These are phyloP conservation scores for Nestor notabilis DNA, from an alignment of 2,113 vertebrate species.

Conservation along the genomic window DNA sequence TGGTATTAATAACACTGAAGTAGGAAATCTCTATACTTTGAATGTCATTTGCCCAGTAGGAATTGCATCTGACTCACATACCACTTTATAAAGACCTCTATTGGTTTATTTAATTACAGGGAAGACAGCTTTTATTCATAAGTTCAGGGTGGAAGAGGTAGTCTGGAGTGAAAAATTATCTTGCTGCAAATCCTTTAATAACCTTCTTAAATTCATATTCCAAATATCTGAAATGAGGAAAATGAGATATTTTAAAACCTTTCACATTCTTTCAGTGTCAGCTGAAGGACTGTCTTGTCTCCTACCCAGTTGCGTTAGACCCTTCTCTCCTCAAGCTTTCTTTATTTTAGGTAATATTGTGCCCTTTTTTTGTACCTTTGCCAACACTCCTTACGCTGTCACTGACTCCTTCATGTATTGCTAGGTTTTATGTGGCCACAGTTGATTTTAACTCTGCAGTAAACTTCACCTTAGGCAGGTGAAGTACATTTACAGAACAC, in stretches of 20 bases:
- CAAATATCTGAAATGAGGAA: conserved; percentile 35
- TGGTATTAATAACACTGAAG: neutral
- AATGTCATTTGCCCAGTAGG: neutral
- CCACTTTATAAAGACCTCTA: neutral
- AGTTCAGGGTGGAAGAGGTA: conserved; percentile 19
- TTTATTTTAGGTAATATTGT: neutral
- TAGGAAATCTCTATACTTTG: neutral
- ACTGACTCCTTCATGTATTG: neutral
- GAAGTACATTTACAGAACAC: conserved; percentile 25
- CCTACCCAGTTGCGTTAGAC: neutral
- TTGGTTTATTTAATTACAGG: conserved; percentile 49
- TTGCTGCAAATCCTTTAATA: conserved; percentile 44
- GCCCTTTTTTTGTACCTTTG: neutral
- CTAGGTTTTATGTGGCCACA: neutral
- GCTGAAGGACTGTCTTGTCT: neutral
- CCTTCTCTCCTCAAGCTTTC: neutral
- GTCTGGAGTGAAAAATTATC: conserved; percentile 41
- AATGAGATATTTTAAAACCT: conserved; percentile 41
- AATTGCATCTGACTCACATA: conserved; percentile 2
- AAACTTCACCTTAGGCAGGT: conserved; percentile 11
- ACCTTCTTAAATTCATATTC: conserved; percentile 38
- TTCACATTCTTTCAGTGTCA: conserved; percentile 40
- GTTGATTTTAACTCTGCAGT: neutral
- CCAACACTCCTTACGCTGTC: neutral
- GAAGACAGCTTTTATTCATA: conserved; percentile 28